Evolutionary conservation across 2,797 vertebrate species (phyloP).

Genomic region (Ciconia nigra): DNA sequence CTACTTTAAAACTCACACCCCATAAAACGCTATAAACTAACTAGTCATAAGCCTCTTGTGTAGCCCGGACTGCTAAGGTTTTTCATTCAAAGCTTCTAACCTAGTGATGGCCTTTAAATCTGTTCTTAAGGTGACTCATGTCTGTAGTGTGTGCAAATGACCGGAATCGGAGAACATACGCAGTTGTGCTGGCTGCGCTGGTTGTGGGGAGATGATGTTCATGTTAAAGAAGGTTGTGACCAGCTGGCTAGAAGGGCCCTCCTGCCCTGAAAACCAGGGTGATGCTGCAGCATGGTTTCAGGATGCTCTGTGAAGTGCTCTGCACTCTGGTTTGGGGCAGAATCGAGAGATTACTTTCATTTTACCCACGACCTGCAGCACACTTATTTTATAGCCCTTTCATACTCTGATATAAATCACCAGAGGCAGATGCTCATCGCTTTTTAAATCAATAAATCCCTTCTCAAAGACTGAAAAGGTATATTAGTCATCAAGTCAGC

Average conservation of each 20-base stretch:
- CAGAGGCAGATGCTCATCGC: constrained; percentile 53
- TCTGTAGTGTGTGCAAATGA: not conserved
- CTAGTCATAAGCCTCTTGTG: not conserved
- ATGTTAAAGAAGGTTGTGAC: not conserved
- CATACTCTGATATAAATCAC: constrained; percentile 47
- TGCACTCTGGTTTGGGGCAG: constrained; percentile 15
- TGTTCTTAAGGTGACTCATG: not conserved
- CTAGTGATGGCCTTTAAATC: not conserved
- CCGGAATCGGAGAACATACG: fast-evolving
- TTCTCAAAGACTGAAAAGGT: constrained; percentile 61
- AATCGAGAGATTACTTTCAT: constrained; percentile 49
- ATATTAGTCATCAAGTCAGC: constrained; percentile 37
- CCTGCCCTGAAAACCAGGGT: not conserved
- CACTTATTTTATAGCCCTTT: constrained; percentile 52
- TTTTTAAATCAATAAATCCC: constrained; percentile 65
- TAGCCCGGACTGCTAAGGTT: not conserved
- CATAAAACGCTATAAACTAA: not conserved
- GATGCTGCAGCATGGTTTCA: not conserved
- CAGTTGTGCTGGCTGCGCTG: not conserved
- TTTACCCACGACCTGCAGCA: constrained; percentile 5
- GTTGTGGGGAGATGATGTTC: not conserved
- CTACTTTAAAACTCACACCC: not conserved
- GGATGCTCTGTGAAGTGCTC: not conserved
- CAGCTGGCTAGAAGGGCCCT: fast-evolving
- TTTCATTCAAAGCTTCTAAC: not conserved